These are phyloP conservation scores for Pyrgilauda ruficollis DNA, from an alignment of 2,113 vertebrate species.

Conservation along the genomic window DNA sequence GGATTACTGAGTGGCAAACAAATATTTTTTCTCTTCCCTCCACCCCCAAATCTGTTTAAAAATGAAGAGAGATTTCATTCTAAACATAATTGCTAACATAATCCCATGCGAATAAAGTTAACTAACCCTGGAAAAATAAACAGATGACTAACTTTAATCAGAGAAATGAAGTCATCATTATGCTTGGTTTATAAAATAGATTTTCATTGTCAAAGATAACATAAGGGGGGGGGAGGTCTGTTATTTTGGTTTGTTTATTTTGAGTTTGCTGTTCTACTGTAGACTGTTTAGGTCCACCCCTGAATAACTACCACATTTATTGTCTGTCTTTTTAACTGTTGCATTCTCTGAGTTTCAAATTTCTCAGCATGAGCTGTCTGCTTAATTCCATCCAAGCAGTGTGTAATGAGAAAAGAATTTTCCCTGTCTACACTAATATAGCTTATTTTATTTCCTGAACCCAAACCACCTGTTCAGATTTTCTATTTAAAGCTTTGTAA, in stretches of 20 bases:
- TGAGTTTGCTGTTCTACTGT: constrained; percentile 39
- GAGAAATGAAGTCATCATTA: constrained; percentile 91
- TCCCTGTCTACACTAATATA: constrained; percentile 67
- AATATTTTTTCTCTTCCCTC: constrained; percentile 37
- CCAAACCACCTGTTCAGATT: constrained; percentile 75
- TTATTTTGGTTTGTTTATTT: constrained; percentile 38
- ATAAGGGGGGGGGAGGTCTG: not conserved
- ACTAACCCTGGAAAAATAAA: constrained; percentile 90
- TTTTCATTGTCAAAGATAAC: constrained; percentile 56
- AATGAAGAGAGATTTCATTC: constrained; percentile 62
- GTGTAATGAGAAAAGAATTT: constrained; percentile 74
- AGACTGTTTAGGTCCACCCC: constrained; percentile 44
- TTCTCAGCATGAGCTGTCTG: constrained; percentile 79
- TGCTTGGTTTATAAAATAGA: constrained; percentile 83
- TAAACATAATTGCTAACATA: constrained; percentile 80
- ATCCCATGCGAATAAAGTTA: constrained; percentile 82
- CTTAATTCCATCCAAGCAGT: constrained; percentile 69
- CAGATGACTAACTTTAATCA: constrained; percentile 85
- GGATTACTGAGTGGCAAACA: constrained; percentile 58
- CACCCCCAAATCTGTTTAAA: constrained; percentile 56
- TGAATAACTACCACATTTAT: constrained; percentile 50
- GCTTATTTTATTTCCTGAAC: constrained; percentile 70
- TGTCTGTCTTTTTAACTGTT: constrained; percentile 67
- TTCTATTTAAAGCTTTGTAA: constrained; percentile 61
- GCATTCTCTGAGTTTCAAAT: constrained; percentile 70